Evolutionary conservation across 2,888 invertebrate genomes (phyloP), one percentile per base, ranked within the genome.

Genomic region (Leucophora obtusa): DNA sequence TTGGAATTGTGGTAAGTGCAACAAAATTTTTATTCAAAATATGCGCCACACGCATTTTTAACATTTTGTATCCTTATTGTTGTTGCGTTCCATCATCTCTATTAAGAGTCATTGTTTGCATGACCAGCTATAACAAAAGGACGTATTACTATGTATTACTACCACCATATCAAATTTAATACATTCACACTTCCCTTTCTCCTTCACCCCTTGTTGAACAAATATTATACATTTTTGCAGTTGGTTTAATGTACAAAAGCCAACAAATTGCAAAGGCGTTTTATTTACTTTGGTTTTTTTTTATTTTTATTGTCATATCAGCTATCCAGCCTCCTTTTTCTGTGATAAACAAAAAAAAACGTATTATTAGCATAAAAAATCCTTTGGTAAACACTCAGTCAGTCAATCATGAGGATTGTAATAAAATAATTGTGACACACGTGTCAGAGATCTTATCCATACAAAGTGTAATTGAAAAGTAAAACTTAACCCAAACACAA

Each of bases 381-480:
- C 70, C 35, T 43, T 59, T 14, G 51, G 51, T 21, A 60, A n/a
- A 54, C 35, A 11, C 24, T 43, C 38, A 24, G 11, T 43, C 38
- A 24, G 11, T 69, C 24, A 43, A 60, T 56, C 58, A 58, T 50
- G 15, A n/a, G 60, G 54, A 56, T 53, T 47, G 86, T 87, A 87
- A 89, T 86, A 86, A 87, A 88, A 87, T 87, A 87, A 88, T 88
- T 88, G 86, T 86, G 87, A 83, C 83, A 85, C 87, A 89, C 88
- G 89, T 88, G 88, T 84, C 89, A 86, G 85, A 35, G 71, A 68
- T 66, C 65, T 58, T 59, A 38, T 38, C 10, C 38, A 38, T 4
- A 28, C 6, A 28, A 28, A 6, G 7, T 6, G 7, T 28, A 28
- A 28, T 28, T 28, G 28, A 28, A 28, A 28, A 28, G 28, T 28